Evolutionary conservation across 2,888 invertebrate genomes (phyloP).

Genomic region (Tetanocera ferruginea): DNA sequence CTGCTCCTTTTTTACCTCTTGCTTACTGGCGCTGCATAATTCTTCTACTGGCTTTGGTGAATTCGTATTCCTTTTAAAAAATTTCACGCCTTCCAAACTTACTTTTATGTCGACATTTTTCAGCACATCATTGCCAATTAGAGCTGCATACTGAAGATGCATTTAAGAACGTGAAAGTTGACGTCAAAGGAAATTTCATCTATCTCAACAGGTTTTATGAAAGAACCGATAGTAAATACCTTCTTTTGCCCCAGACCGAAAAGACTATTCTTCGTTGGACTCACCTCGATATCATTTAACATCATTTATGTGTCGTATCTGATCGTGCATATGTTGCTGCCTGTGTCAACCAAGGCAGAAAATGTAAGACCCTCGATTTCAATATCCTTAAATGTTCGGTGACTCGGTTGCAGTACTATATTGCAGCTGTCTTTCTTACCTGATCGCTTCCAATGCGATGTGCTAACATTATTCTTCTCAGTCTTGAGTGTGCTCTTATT

Average conservation of each 20-base stretch:
- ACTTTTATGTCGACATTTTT: too few species aligned
- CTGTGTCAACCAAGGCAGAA: too few species aligned
- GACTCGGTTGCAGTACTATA: neutral
- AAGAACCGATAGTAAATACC: constrained; percentile 36
- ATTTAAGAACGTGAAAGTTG: constrained; percentile 34
- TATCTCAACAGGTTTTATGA: constrained; percentile 5
- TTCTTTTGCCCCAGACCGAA: constrained; percentile 34
- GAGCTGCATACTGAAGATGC: too few species aligned
- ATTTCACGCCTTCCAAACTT: neutral
- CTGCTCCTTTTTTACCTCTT: neutral
- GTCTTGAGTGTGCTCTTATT: neutral
- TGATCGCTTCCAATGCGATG: neutral
- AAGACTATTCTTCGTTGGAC: constrained; percentile 17
- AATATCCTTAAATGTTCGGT: neutral
- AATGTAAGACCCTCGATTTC: constrained; percentile 10
- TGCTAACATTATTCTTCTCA: neutral
- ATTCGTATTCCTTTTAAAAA: neutral
- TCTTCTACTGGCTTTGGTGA: too few species aligned
- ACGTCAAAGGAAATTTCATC: constrained; percentile 29
- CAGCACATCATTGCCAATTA: too few species aligned
- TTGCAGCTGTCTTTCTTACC: neutral
- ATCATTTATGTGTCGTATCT: neutral
- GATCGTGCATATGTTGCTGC: too few species aligned
- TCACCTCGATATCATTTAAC: constrained; percentile 22
- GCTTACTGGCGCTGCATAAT: too few species aligned